Base-by-base conservation (phyloP, 2,888 invertebrate species). In the Cenopis cana region DNA sequence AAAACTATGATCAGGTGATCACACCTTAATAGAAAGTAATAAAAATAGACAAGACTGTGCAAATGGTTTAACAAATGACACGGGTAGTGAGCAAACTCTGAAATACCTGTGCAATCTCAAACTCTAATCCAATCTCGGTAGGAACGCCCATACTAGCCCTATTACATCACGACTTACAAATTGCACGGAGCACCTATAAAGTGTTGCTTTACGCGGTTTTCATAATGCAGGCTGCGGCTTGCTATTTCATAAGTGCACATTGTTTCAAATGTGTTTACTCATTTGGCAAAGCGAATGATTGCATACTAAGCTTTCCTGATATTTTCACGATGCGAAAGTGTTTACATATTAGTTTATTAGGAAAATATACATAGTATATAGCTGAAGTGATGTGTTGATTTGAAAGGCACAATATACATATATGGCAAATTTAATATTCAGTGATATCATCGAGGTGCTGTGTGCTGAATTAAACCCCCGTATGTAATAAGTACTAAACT, bases 171-270 rank as follows among this genome's bases (percentile, higher is more conserved):
- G 36, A 62, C 36, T 61, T 14, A 33, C 24, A 50, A 69, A 64
- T 68, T 60, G 60, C 60, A 29, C 60, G 46, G 29, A 46, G 60
- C 64, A 57, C 54, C 64, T 50, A 69, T 69, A 62, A 64, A 69
- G 56, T 54, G 17, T 50, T 18, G 24, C 55, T 64, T 69, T 49
- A 56, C 56, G 62, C 56, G 50, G 62, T 57, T 69, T 69, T 62
- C 56, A 17, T 57, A 68, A 46, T 68, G 41, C 68, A 60, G 50
- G 12, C 36, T 36, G 33, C 55, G 62, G 62, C 56, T 9, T 50
- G 69, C 33, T n/a, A 18, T 62, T 69, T 69, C 62, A 64, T 69
- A 62, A 69, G 56, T 50, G 50, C 56, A 69, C 49, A 50, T 50
- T 69, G 56, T 64, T 57, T 46, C 56, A 20, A 62, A 50, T 62